These are phyloP conservation scores for Drosophila pallidifrons DNA, from an alignment of 1,140 invertebrate genomes.

Conservation along the genomic window DNA sequence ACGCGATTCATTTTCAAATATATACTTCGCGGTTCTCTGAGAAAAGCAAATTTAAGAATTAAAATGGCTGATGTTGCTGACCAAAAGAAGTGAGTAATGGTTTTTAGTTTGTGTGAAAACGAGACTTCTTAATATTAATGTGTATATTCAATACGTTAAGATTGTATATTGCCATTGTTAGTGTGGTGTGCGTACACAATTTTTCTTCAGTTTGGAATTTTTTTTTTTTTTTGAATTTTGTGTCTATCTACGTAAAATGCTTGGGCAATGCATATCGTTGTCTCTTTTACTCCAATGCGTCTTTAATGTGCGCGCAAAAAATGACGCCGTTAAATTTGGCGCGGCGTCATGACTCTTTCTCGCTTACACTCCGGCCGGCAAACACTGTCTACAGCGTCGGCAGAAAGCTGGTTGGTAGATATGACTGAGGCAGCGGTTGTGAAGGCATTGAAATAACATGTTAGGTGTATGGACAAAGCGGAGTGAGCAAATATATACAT, in stretches of 20 bases:
- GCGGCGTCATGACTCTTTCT: constrained; percentile 74
- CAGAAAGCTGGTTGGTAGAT: constrained; percentile 55
- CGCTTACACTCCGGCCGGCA: constrained; percentile 79
- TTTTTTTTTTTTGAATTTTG: constrained; percentile 73
- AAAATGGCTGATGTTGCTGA: constrained; percentile 85
- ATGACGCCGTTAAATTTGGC: constrained; percentile 80
- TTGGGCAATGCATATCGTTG: constrained; percentile 54
- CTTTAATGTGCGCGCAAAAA: constrained; percentile 73
- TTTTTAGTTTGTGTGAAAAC: constrained; percentile 44
- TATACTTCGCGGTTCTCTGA: constrained; percentile 71
- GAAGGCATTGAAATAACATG: constrained; percentile 58
- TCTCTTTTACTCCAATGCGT: constrained; percentile 53
- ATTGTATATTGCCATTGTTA: constrained; percentile 36
- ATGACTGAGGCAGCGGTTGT: constrained; percentile 26
- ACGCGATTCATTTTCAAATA: constrained; percentile 25
- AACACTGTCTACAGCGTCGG: constrained; percentile 52
- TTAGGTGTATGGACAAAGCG: constrained; percentile 58
- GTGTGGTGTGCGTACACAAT: constrained; percentile 56
- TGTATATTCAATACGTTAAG: constrained; percentile 58
- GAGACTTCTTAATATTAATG: constrained; percentile 39
- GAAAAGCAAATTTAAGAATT: constrained; percentile 66
- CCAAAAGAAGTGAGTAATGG: constrained; percentile 82
- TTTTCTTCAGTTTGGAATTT: constrained; percentile 65
- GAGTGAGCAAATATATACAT: constrained; percentile 73
- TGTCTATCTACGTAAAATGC: constrained; percentile 78